Conservation (phyloP, 1,140 invertebrate genomes). For the Oppia nitens region DNA sequence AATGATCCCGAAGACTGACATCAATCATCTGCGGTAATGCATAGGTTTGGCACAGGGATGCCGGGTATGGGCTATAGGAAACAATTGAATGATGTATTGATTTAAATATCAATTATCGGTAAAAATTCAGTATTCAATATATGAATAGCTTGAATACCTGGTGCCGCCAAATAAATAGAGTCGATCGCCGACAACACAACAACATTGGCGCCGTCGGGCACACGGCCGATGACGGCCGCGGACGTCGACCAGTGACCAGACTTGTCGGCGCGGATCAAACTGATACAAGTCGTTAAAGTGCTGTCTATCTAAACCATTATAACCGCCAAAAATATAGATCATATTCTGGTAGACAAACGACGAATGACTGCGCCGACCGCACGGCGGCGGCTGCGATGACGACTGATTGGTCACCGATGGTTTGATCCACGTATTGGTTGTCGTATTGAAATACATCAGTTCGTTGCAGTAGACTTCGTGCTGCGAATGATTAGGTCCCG, state of each 20-base stretch:
- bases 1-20: background rate
- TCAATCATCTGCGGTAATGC: background rate
- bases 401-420: constrained; percentile 28
- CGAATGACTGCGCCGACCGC: constrained; percentile 64
- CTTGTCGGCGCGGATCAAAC: constrained; percentile 41
- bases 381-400: constrained; percentile 15
- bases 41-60: too few relatives aligned
- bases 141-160: constrained; percentile 28
- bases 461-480: constrained; percentile 57
- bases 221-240: constrained; percentile 39
- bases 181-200: constrained; percentile 46
- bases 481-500: constrained; percentile 41
- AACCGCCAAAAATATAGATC: constrained; percentile 75
- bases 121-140: too few relatives aligned
- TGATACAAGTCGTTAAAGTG: constrained; percentile 67
- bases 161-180: constrained; percentile 72
- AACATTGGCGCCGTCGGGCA: constrained; percentile 55
- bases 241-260: constrained; percentile 43
- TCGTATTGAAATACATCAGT: constrained; percentile 55
- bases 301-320: constrained; percentile 47
- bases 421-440: constrained; percentile 46
- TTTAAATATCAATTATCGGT: too few relatives aligned
- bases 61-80: too few relatives aligned
- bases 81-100: too few relatives aligned
- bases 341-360: constrained; percentile 54